phyloP scores from a whole-genome alignment of 2,797 vertebrate genomes.

The Molothrus ater region DNA sequence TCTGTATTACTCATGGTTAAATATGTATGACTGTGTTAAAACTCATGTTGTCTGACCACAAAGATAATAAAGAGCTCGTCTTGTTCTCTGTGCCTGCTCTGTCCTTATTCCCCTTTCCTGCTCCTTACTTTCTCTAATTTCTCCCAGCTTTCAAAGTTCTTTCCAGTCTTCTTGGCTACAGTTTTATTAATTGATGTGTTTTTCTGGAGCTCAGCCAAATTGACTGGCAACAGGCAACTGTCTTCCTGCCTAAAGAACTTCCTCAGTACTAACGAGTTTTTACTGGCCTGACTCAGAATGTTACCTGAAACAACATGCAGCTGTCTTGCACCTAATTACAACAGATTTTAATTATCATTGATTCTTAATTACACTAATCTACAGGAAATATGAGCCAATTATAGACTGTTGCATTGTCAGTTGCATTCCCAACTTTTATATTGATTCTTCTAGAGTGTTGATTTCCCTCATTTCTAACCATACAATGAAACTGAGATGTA shows the following conservation, averaged over 20 bases:
- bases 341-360: background rate
- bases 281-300: background rate
- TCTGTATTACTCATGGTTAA: background rate
- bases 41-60: background rate
- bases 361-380: background rate
- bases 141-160: background rate
- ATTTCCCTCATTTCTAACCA: background rate
- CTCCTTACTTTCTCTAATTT: background rate
- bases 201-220: background rate
- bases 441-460: background rate
- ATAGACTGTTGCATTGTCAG: background rate
- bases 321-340: background rate
- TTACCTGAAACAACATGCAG: background rate
- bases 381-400: background rate
- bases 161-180: background rate
- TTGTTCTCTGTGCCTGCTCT: background rate
- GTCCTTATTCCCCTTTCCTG: background rate
- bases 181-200: background rate
- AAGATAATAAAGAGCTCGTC: background rate
- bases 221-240: background rate
- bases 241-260: background rate
- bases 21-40: background rate
- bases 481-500: background rate
- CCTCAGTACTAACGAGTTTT: background rate
- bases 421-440: background rate